Evolutionary conservation across 2,888 invertebrate species (phyloP).

Genomic region (Barypeithes pellucidus): DNA sequence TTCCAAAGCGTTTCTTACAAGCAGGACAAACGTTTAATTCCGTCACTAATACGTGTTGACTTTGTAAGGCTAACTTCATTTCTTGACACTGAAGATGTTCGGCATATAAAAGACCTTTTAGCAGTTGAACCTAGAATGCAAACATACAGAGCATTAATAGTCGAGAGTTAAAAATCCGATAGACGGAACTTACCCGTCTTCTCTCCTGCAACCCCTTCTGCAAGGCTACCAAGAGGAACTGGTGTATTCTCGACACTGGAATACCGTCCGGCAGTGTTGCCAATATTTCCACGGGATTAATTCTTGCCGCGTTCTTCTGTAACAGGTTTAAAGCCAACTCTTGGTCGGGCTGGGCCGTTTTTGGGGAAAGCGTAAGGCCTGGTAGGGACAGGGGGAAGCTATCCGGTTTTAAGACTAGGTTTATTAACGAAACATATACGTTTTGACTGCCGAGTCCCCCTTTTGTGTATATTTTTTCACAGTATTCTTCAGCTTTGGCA

Average conservation of each 20-base stretch:
- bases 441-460: constrained; percentile 58
- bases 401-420: constrained; percentile 67
- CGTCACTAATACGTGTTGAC: constrained; percentile 86
- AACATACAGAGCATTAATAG: neutral
- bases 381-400: constrained; percentile 63
- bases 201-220: constrained; percentile 83
- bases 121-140: constrained; percentile 76
- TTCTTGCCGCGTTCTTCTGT: constrained; percentile 87
- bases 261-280: constrained; percentile 87
- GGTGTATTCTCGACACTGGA: constrained; percentile 81
- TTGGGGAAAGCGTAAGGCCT: constrained; percentile 72
- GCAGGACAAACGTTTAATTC: constrained; percentile 92
- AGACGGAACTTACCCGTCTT: constrained; percentile 71
- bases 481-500: constrained; percentile 88
- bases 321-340: constrained; percentile 86
- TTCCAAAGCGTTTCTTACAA: constrained; percentile 94
- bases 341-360: constrained; percentile 81
- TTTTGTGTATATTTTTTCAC: constrained; percentile 79
- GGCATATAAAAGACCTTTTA: constrained; percentile 88
- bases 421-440: constrained; percentile 67
- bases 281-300: constrained; percentile 87
- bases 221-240: constrained; percentile 72
- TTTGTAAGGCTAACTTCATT: constrained; percentile 85
- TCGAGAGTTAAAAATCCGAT: no score
- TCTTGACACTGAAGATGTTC: constrained; percentile 91